Percentiles rank a stretch among this genome's conserved stretches.
Conservation (phyloP, 1,140 invertebrate species). For the Coenobita brevimanus region DNA sequence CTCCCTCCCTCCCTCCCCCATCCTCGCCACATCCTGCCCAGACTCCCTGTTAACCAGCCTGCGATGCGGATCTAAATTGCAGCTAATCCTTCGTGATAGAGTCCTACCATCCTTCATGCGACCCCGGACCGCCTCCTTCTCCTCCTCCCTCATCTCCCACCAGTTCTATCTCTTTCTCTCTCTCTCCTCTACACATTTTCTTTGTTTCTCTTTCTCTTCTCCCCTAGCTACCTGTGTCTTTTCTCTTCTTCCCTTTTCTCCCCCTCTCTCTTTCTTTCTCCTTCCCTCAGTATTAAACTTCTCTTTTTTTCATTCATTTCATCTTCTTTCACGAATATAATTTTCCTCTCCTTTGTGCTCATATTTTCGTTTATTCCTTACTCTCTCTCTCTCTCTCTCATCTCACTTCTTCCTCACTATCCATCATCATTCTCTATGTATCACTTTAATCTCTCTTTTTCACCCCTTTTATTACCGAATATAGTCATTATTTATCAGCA, state of each 20-base stretch:
- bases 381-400: not conserved
- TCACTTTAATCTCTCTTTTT: not conserved
- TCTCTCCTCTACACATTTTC: not conserved
- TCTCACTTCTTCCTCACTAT: not conserved
- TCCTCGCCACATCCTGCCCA: not conserved
- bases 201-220: not conserved
- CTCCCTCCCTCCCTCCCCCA: not conserved
- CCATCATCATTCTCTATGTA: not conserved
- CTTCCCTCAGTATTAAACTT: not conserved
- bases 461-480: not conserved
- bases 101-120: conserved; percentile 18
- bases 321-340: not conserved
- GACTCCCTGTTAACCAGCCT: conserved; percentile 15
- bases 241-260: not conserved
- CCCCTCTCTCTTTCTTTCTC: not conserved
- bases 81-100: conserved; percentile 42
- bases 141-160: not conserved
- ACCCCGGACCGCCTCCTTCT: not conserved
- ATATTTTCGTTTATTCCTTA: not conserved
- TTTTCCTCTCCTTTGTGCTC: not conserved
- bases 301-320: not conserved
- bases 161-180: not conserved
- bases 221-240: no score
- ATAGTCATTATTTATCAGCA: no score
- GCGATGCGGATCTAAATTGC: conserved; percentile 44